These are phyloP conservation scores for Amiota minor DNA, from an alignment of 2,888 invertebrate species.

Conservation along the genomic window DNA sequence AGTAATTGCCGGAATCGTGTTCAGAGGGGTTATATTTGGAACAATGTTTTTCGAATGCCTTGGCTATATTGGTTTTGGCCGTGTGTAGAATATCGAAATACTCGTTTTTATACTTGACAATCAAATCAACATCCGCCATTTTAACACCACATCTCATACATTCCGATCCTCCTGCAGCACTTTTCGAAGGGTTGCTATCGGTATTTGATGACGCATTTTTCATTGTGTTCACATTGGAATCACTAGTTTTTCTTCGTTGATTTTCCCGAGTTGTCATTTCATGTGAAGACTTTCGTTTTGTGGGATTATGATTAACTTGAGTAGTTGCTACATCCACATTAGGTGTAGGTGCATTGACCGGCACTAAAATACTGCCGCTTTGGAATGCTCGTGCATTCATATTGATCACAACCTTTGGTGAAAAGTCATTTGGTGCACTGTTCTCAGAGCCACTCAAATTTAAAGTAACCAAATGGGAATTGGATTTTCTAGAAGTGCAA, in stretches of 20 bases:
- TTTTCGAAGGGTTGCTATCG: not conserved
- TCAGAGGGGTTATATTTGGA: slow-evolving; percentile 51
- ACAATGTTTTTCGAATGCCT: slow-evolving; percentile 62
- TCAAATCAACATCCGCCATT: slow-evolving; percentile 33
- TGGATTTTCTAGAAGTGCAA: not conserved
- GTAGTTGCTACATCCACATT: slow-evolving; percentile 11
- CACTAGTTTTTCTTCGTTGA: slow-evolving; percentile 21
- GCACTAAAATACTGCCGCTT: not conserved
- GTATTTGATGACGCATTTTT: slow-evolving; percentile 18
- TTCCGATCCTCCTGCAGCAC: slow-evolving; percentile 14
- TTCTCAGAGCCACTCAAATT: slow-evolving; percentile 19
- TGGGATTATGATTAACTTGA: slow-evolving; percentile 46
- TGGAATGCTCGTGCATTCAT: not conserved
- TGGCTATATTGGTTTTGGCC: slow-evolving; percentile 64
- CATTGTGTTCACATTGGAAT: slow-evolving; percentile 22
- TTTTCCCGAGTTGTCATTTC: slow-evolving; percentile 48
- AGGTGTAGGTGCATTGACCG: slow-evolving; percentile 4
- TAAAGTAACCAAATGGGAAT: not conserved
- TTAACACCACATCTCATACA: slow-evolving; percentile 33
- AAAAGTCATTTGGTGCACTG: slow-evolving; percentile 8
- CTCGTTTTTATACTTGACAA: slow-evolving; percentile 53
- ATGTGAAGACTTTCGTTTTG: slow-evolving; percentile 55
- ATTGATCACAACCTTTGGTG: slow-evolving; percentile 13
- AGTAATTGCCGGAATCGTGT: slow-evolving; percentile 71
- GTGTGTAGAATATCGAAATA: slow-evolving; percentile 54